Evolutionary conservation across 1,140 invertebrate species (phyloP), one percentile per base, ranked within the genome.

Genomic region (Catajapyx aquilonaris): DNA sequence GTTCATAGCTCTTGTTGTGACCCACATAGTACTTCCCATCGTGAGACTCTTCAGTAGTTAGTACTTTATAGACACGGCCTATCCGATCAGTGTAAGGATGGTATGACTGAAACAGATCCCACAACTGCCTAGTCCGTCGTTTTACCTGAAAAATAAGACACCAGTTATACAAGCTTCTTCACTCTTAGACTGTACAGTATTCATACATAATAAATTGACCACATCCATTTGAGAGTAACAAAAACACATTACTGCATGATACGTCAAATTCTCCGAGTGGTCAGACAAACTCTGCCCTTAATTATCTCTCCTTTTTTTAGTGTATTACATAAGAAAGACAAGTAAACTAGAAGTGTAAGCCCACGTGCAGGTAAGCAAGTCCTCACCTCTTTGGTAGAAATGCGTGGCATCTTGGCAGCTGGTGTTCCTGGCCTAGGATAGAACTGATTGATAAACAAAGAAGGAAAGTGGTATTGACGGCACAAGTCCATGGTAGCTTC

Each of bases 381-480:
- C n/a, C n/a, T 46, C 50, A 68, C 65, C 51, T 81, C 69, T 50
- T 84, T 69, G 0, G 83, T 67, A 1, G 85, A 76, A 37, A 86
- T 65, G 49, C 76, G 69, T 4, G 64, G 58, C 76, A 98, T 81
- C 48, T 74, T 73, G 5, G 88, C 88, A 4, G 93, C 93, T 0
- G 87, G 87, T 0, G 93, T 98, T 1, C 90, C 90, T 0, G 90
- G 87, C 33, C 94, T 58, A 0, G 93, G 84, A 49, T 84, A 98
- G 58, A 93, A 98, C 57, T 97, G 91, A 60, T 98, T 97, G 40
- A 97, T 97, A 55, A 94, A 97, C 3, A 98, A 62, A 48, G 77
- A 83, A 0, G 90, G 80, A 55, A 98, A 98, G 46, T 76, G 73
- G 50, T 94, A 90, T 51, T 87, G 75, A 37, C 62, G 55, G 48